These are phyloP conservation scores for Dryas iulia DNA, from an alignment of 1,140 invertebrate genomes.

Conservation along the genomic window DNA sequence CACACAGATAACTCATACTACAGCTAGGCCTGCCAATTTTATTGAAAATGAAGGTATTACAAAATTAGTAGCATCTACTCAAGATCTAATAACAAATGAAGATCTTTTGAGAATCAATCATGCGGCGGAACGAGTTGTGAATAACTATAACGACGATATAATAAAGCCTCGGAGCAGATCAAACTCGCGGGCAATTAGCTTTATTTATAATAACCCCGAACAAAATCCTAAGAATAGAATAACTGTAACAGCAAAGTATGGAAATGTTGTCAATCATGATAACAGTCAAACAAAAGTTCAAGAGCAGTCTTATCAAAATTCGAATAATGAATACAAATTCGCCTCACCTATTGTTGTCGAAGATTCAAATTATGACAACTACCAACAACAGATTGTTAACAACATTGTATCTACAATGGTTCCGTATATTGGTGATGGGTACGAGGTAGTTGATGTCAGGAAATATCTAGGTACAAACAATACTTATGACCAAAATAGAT, in stretches of 20 bases:
- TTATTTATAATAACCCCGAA: conserved; percentile 30
- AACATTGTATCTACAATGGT: conserved; percentile 67
- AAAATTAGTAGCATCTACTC: conserved; percentile 79
- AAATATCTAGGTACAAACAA: conserved; percentile 45
- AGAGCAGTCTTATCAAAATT: conserved; percentile 39
- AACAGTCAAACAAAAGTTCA: conserved; percentile 33
- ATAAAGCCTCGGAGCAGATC: conserved; percentile 50
- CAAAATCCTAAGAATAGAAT: conserved; percentile 42
- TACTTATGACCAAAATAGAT: conserved; percentile 33
- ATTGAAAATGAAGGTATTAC: conserved; percentile 59
- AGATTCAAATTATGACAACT: conserved; percentile 47
- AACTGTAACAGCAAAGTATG: conserved; percentile 57
- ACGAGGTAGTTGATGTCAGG: conserved; percentile 56
- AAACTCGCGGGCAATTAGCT: conserved; percentile 21
- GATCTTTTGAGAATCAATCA: conserved; percentile 81
- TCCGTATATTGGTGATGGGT: conserved; percentile 65
- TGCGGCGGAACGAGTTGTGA: conserved; percentile 64
- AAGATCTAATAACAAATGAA: conserved; percentile 80
- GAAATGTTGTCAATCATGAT: conserved; percentile 49
- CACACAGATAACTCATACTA: conserved; percentile 38
- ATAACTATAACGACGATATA: conserved; percentile 50
- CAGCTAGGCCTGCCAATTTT: conserved; percentile 30
- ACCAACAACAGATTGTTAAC: conserved; percentile 59
- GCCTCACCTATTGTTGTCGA: conserved; percentile 66
- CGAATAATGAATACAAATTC: conserved; percentile 54